Percentiles rank a stretch among this genome's conserved stretches.
Evolutionary conservation across 2,888 invertebrate species (phyloP).

Genomic region (Conistra vaccinii): DNA sequence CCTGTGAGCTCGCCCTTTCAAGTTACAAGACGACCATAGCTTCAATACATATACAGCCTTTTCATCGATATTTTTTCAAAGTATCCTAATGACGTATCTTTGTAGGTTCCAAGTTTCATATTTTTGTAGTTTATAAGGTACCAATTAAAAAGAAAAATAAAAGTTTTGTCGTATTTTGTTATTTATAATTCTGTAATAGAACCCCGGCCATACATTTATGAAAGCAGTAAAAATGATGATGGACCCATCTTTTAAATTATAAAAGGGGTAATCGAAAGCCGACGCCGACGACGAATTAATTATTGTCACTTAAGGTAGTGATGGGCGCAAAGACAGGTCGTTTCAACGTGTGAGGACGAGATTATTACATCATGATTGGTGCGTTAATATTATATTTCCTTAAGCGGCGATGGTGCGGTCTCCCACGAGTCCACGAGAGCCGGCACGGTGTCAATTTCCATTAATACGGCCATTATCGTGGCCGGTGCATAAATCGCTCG

Average conservation of each 20-base stretch:
- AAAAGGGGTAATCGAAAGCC: conserved; percentile 71
- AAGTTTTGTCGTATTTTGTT: background rate
- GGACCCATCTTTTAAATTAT: conserved; percentile 68
- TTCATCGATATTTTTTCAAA: background rate
- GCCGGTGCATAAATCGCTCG: conserved; percentile 85
- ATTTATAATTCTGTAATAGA: conserved; percentile 39
- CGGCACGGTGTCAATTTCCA: conserved; percentile 87
- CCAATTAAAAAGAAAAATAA: too few species aligned
- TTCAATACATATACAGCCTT: too few species aligned
- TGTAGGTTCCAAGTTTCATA: background rate
- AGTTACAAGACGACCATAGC: too few species aligned
- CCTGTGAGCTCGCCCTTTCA: conserved; percentile 1
- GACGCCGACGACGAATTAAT: conserved; percentile 78
- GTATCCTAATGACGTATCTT: background rate
- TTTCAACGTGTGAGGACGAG: conserved; percentile 83
- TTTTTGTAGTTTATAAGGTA: background rate
- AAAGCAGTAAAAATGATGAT: conserved; percentile 64
- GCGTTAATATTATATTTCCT: conserved; percentile 88
- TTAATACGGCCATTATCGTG: conserved; percentile 86
- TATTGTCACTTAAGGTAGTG: conserved; percentile 77
- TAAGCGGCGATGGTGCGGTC: conserved; percentile 76
- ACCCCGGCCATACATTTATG: conserved; percentile 13
- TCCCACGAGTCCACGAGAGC: conserved; percentile 75
- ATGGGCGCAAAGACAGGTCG: conserved; percentile 76
- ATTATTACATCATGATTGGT: conserved; percentile 86